phyloP scores from a whole-genome alignment of 1,140 invertebrate species.

The Drosophila simulans region DNA sequence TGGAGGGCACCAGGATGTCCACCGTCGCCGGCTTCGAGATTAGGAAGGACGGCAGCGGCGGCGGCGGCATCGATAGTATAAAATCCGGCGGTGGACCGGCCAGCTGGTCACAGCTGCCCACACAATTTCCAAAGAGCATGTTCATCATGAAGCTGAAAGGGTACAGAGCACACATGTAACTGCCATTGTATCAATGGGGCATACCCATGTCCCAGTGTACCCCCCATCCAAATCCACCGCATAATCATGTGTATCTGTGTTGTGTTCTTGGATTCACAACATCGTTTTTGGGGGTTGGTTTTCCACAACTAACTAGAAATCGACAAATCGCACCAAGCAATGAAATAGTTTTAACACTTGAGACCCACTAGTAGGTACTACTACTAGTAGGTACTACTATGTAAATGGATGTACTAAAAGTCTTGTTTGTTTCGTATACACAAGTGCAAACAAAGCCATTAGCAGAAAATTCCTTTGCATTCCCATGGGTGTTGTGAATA shows the following conservation, averaged over 20 bases:
- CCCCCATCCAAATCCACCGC: background rate
- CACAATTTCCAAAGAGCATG: constrained; percentile 72
- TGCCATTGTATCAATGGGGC: constrained; percentile 5
- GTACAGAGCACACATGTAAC: background rate
- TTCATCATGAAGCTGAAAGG: constrained; percentile 47
- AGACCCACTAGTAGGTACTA: no score
- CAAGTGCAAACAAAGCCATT: background rate
- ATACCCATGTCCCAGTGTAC: constrained; percentile 4
- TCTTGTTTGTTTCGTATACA: background rate
- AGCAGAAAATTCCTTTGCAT: constrained; percentile 20
- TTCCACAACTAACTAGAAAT: constrained; percentile 2
- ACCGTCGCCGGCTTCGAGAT: constrained; percentile 84
- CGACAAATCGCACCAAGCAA: background rate
- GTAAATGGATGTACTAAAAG: background rate
- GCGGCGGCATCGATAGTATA: constrained; percentile 92
- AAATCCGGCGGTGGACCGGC: constrained; percentile 92
- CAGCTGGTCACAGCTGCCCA: constrained; percentile 87
- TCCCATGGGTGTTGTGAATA: background rate
- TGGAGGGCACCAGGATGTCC: constrained; percentile 81
- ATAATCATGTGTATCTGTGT: constrained; percentile 31
- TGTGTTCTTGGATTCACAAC: constrained; percentile 21
- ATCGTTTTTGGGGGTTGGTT: constrained; percentile 25
- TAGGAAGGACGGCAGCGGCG: constrained; percentile 90
- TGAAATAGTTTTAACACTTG: background rate
- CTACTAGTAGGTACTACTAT: background rate